These are phyloP conservation scores for Drosophila sucinea DNA, from an alignment of 1,140 invertebrate genomes.

Conservation along the genomic window DNA sequence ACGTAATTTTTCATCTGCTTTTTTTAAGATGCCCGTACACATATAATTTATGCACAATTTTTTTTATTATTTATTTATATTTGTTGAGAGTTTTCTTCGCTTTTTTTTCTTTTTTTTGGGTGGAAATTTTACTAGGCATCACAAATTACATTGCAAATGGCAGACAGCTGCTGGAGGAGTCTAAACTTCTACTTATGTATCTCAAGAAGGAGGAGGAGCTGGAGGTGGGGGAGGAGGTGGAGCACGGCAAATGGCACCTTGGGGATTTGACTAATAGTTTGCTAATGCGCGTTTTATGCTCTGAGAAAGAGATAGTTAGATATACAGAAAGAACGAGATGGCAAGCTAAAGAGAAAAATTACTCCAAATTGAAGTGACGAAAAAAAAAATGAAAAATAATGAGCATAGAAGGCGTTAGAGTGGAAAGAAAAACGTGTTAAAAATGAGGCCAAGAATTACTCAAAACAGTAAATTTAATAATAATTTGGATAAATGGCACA, in stretches of 20 bases:
- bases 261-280: slow-evolving; percentile 61
- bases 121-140: slow-evolving; percentile 56
- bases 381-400: slow-evolving; percentile 13
- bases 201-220: neutral
- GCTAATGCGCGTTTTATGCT: slow-evolving; percentile 64
- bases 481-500: neutral
- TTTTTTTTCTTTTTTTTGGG: neutral
- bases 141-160: slow-evolving; percentile 62
- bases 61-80: slow-evolving; percentile 51
- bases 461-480: slow-evolving; percentile 2
- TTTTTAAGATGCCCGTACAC: slow-evolving; percentile 32
- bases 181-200: slow-evolving; percentile 5
- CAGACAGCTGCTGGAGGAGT: slow-evolving; percentile 27
- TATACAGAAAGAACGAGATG: slow-evolving; percentile 8
- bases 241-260: slow-evolving; percentile 46
- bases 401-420: slow-evolving; percentile 7
- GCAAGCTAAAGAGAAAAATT: slow-evolving; percentile 19
- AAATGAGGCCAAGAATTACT: neutral
- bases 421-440: slow-evolving; percentile 18
- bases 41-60: slow-evolving; percentile 56
- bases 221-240: neutral
- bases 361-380: slow-evolving; percentile 21
- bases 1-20: slow-evolving; percentile 54
- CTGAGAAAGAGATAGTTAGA: slow-evolving; percentile 20
- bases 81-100: slow-evolving; percentile 33